These are phyloP conservation scores for Nesometra sesokonis DNA, from an alignment of 35 echinoderm and acorn worm species.

Conservation along the genomic window DNA sequence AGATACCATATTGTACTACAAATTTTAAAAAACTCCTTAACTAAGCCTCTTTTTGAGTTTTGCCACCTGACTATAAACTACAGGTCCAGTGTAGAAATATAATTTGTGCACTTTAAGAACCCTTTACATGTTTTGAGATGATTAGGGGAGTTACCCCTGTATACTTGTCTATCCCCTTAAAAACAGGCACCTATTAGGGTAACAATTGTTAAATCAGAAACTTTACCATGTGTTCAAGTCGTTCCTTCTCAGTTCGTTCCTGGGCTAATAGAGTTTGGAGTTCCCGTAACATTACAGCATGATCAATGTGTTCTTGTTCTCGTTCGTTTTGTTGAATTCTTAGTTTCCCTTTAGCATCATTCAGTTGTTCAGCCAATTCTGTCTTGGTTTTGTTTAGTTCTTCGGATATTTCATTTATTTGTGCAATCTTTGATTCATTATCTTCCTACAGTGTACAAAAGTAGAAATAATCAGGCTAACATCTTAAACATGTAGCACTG, in stretches of 20 bases:
- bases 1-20: no score
- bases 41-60: no score
- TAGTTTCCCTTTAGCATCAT: conserved; percentile 36
- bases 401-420: background rate
- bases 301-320: conserved; percentile 74
- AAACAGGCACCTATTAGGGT: no score
- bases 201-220: background rate
- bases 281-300: conserved; percentile 84
- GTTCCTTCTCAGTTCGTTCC: conserved; percentile 60
- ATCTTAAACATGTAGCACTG: no score
- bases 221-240: conserved; percentile 70
- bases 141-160: no score
- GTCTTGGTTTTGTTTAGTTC: background rate
- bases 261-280: conserved; percentile 58
- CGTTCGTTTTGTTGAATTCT: conserved; percentile 74
- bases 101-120: no score
- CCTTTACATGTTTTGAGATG: no score
- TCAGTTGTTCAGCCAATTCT: background rate
- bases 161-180: no score
- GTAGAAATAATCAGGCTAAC: no score
- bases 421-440: background rate
- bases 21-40: no score
- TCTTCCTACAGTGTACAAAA: background rate
- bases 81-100: no score
- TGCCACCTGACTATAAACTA: no score